These are phyloP conservation scores for Schizotus pectinicornis DNA, from an alignment of 2,888 invertebrate genomes.

Conservation along the genomic window DNA sequence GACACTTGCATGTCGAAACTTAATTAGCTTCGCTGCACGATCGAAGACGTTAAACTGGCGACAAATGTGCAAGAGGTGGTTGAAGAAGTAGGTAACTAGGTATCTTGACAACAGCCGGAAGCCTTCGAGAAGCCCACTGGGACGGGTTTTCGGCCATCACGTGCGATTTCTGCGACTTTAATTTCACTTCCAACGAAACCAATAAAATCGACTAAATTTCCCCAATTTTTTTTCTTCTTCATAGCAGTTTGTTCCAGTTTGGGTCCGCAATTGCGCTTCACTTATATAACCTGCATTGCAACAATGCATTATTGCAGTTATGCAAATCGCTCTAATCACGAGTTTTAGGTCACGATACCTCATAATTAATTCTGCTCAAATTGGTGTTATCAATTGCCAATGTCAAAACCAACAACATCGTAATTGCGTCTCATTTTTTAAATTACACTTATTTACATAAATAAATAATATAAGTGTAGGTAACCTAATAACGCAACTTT, in stretches of 20 bases:
- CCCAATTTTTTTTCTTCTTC: background rate
- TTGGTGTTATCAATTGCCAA: conserved; percentile 36
- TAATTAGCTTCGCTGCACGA: conserved; percentile 5
- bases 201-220: conserved; percentile 1
- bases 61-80: conserved; percentile 14
- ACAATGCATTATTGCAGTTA: conserved; percentile 22
- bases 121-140: conserved; percentile 1
- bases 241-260: background rate
- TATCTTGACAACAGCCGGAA: conserved; percentile 25
- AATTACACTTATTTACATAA: conserved; percentile 29
- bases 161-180: conserved; percentile 11
- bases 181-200: background rate
- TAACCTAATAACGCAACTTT: conserved; percentile 32
- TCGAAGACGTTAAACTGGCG: conserved; percentile 16
- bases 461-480: conserved; percentile 26
- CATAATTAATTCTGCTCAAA: conserved; percentile 31
- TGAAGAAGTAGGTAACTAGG: conserved; percentile 33
- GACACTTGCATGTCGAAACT: background rate
- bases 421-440: conserved; percentile 38
- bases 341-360: conserved; percentile 24
- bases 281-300: conserved; percentile 24
- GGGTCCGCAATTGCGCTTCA: background rate
- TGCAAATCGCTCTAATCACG: conserved; percentile 6
- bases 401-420: conserved; percentile 38
- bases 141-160: conserved; percentile 19